Evolutionary conservation across 2,888 invertebrate genomes (phyloP), one percentile per base, ranked within the genome.

Genomic region (Maniola hyperantus): DNA sequence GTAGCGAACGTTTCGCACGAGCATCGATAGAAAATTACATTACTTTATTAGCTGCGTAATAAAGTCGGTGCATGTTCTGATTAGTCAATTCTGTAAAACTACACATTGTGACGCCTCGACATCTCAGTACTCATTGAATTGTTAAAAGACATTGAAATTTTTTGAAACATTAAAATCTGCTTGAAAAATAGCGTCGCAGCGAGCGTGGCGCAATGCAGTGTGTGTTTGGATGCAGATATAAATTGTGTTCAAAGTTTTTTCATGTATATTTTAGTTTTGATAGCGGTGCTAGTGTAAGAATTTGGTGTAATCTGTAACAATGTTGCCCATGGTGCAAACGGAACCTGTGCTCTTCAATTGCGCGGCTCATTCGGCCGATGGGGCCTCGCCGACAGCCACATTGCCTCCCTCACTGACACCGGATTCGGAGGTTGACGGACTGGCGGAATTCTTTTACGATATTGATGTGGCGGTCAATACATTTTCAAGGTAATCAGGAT

Each of bases 121-220:
- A 62, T 42, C 51, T 34, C 26, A 46, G 42, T 44, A 34, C 42
- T 64, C 18, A n/a, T 58, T 20, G 44, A 62, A 62, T 42, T 68
- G 53, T 42, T 48, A 62, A 63, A 26, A 55, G 59, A 60, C 69
- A 68, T 77, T 77, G 74, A 54, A 62, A n/a, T n/a, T n/a, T n/a
- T n/a, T n/a, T n/a, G n/a, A n/a, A n/a, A n/a, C n/a, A n/a, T n/a
- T n/a, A 69, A 57, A 60, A 59, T 69, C 68, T 60, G 62, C 65
- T 48, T 78, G 81, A 81, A 85, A 85, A 82, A 85, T 82, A 83
- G 84, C 87, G 85, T 85, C 87, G 85, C 87, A 83, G 82, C 79
- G 81, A 84, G 83, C 83, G 90, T 91, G 91, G 91, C 90, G 91
- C 91, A 91, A 91, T 92, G 91, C 91, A 89, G 91, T 90, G 89